phyloP scores from a whole-genome alignment of 2,888 invertebrate genomes.

The Zootermopsis nevadensis region DNA sequence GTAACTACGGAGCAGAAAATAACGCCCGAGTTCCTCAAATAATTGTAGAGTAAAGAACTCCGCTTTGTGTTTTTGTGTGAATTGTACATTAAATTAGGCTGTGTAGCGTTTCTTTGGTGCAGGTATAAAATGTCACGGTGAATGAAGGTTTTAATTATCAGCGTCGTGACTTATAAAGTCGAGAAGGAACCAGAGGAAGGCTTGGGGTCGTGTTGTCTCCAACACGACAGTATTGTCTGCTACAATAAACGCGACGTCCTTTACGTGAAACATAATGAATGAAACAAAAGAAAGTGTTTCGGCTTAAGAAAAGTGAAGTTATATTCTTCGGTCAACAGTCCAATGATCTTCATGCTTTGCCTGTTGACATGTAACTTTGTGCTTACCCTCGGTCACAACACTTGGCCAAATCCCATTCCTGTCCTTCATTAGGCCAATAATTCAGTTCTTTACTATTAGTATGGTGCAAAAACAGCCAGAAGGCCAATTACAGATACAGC shows the following conservation, averaged over 20 bases:
- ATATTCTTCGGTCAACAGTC: slow-evolving; percentile 1
- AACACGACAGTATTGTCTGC: background rate
- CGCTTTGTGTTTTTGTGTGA: background rate
- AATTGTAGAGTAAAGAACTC: background rate
- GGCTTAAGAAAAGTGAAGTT: background rate
- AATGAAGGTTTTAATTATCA: background rate
- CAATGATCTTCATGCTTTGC: slow-evolving; percentile 12
- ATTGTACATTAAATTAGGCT: background rate
- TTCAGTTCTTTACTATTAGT: too few species aligned
- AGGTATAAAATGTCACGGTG: background rate
- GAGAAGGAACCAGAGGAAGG: background rate
- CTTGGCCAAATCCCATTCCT: background rate
- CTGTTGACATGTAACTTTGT: background rate
- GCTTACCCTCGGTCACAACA: background rate
- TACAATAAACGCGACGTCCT: background rate
- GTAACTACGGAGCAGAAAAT: slow-evolving; percentile 1
- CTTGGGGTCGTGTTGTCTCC: background rate
- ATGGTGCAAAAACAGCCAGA: too few species aligned
- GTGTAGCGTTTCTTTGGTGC: background rate
- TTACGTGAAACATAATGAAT: background rate
- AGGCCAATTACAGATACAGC: too few species aligned
- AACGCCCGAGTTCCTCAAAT: slow-evolving; percentile 1
- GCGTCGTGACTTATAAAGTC: background rate
- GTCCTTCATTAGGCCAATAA: too few species aligned
- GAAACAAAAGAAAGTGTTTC: slow-evolving; percentile 11